phyloP scores from a whole-genome alignment of 2,797 vertebrate genomes.

The Dipus sagitta region DNA sequence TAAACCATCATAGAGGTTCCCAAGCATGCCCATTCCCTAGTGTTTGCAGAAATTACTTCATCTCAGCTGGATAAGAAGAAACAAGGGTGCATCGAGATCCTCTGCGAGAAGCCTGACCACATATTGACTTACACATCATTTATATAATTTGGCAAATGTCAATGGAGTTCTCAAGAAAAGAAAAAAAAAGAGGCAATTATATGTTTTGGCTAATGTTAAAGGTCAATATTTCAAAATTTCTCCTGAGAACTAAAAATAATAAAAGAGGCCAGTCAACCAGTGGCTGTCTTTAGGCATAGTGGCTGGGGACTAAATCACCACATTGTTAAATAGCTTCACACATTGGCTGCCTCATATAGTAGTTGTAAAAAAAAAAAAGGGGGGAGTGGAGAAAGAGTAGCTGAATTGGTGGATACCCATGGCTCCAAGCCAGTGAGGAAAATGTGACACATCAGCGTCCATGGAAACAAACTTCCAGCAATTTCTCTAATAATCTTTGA shows the following conservation, averaged over 20 bases:
- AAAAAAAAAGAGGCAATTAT: neutral
- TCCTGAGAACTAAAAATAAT: constrained; percentile 32
- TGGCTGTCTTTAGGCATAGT: neutral
- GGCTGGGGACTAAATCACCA: neutral
- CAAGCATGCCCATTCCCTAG: neutral
- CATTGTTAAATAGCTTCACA: neutral
- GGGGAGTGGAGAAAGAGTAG: neutral
- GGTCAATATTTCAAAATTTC: neutral
- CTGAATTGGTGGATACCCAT: neutral
- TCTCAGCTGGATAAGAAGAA: constrained; percentile 5
- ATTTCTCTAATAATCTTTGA: neutral
- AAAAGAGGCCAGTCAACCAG: neutral
- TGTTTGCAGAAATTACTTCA: neutral
- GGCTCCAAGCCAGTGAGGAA: neutral
- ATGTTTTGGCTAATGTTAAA: constrained; percentile 52
- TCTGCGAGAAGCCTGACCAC: neutral
- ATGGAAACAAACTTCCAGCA: neutral
- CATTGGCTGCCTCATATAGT: neutral
- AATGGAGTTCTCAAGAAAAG: constrained; percentile 38
- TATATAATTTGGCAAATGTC: constrained; percentile 8
- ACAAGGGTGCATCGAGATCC: neutral
- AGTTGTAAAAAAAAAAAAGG: no score
- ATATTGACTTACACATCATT: constrained; percentile 30
- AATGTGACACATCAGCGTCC: neutral
- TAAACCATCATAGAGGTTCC: neutral